phyloP scores from a whole-genome alignment of 1,140 invertebrate species.

The Chrysomallon squamiferum region DNA sequence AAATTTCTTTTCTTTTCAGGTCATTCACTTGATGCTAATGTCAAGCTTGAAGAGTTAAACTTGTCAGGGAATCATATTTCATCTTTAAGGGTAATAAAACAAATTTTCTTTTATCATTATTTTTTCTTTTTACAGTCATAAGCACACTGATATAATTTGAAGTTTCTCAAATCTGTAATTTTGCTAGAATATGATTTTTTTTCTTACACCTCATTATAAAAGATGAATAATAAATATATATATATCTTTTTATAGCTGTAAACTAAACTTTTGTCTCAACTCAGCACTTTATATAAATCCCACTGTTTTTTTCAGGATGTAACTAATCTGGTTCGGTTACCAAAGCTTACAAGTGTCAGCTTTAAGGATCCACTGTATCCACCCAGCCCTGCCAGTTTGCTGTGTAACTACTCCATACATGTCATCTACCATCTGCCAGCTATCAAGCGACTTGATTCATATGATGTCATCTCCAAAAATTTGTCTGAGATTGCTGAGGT shows the following conservation, averaged over 20 bases:
- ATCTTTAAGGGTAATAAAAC: conserved; percentile 51
- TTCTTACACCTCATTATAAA: too few species aligned
- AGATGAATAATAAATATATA: too few species aligned
- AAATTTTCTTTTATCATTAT: not conserved
- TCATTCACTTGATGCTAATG: conserved; percentile 48
- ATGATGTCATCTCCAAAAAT: conserved; percentile 51
- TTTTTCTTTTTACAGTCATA: too few species aligned
- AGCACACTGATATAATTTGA: too few species aligned
- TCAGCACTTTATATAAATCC: too few species aligned
- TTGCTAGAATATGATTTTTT: too few species aligned
- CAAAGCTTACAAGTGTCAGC: conserved; percentile 44
- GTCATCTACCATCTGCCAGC: conserved; percentile 59
- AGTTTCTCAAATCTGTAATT: too few species aligned
- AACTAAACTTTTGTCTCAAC: too few species aligned
- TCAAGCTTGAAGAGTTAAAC: conserved; percentile 54
- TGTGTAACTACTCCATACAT: conserved; percentile 62
- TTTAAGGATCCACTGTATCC: conserved; percentile 58
- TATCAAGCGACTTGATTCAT: conserved; percentile 55
- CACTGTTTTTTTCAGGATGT: conserved; percentile 49
- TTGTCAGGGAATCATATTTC: conserved; percentile 59
- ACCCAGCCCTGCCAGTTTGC: conserved; percentile 51
- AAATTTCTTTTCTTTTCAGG: too few species aligned
- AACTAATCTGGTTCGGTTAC: conserved; percentile 53
- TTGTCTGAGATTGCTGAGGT: conserved; percentile 60
- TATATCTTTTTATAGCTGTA: too few species aligned